Evolutionary conservation across 1,140 invertebrate species (phyloP), one percentile per base, ranked within the genome.

Genomic region (Eufriesea mexicana): DNA sequence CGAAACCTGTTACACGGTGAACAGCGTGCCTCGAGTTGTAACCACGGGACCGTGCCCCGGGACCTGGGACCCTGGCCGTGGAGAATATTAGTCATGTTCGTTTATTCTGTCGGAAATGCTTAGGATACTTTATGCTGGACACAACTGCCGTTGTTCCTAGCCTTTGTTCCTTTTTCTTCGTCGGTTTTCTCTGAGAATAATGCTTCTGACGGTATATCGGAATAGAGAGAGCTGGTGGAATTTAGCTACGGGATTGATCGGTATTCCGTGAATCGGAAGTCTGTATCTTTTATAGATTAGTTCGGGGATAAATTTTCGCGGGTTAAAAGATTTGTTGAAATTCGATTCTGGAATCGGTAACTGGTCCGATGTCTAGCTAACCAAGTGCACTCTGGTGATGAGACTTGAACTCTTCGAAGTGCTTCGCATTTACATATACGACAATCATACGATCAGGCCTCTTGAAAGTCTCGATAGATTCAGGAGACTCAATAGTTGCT

Each of bases 1-100:
- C 77, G 72, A 87, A 87, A 87, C 86, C 86, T 84, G 85, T 84
- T 87, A 80, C 71, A 86, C 72, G 84, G 35, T 18, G 49, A 72
- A 57, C 67, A 57, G 57, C 54, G 64, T 51, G 55, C 55, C 80
- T 51, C 35, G 61, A 45, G 59, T 66, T 64, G 42, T 62, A 57
- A 71, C 67, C 51, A 10, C 57, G 25, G 51, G 54, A 2, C 20
- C n/a, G 51, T 9, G 28, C 7, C 28, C 8, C 25, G 28, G 16
- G 20, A 79, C 14, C 16, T 55, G 28, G 16, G 20, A 79, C 14
- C 16, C 61, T n/a, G 12, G 14, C 47, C 18, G 57, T 74, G 42
- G 23, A 9, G 42, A 55, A 55, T 71, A 87, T 87, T 81, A 87
- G 67, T 87, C 78, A 77, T 84, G 67, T 80, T 73, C 86, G 77